Evolutionary conservation across 2,888 invertebrate species (phyloP), one percentile per base, ranked within the genome.

Genomic region (Coelopa pilipes): DNA sequence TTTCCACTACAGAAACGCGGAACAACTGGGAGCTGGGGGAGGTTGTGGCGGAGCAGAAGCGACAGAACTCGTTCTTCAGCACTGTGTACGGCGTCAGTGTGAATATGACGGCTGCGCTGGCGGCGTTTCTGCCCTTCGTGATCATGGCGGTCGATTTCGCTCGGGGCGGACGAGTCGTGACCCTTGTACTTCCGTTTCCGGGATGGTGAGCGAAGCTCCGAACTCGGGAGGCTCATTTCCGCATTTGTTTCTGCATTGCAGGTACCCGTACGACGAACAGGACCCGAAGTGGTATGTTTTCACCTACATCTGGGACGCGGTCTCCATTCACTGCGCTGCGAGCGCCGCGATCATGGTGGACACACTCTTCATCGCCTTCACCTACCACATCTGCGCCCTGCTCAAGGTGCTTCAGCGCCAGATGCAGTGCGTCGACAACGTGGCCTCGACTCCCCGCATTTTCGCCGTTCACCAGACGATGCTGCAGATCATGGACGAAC

Each of bases 381-480:
- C 72, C 5, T 74, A 75, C 72, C 79, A 80, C 50, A 63, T 80
- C n/a, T 79, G 78, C 47, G 81, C 80, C 1, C 60, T 80, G 0
- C 80, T 80, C 53, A 80, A 76, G 62, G 74, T 76, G 0, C 77
- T 77, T 12, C 78, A 80, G 65, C 50, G 76, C 21, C 74, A 75
- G 50, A 79, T 81, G 13, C 9, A 49, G n/a, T 63, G 69, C n/a
- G 53, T 53, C 3, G 5, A 2, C 2, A 34, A 53, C 1, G 12
- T 9, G 50, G 62, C 67, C n/a, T 2, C 7, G 9, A 9, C 45
- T 71, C 3, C 57, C 3, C 3, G 49, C 67, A 5, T 47, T 19
- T 13, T 80, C 1, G 66, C 74, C 11, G 68, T 81, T 0, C 78
- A 81, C 17, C 76, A 78, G 47, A 50, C 55, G 13, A 74, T 65